A percentile compares a stretch with the other conserved stretches of the same genome.
Conservation (phyloP, 2,888 invertebrate species). For the Rotaria socialis region DNA sequence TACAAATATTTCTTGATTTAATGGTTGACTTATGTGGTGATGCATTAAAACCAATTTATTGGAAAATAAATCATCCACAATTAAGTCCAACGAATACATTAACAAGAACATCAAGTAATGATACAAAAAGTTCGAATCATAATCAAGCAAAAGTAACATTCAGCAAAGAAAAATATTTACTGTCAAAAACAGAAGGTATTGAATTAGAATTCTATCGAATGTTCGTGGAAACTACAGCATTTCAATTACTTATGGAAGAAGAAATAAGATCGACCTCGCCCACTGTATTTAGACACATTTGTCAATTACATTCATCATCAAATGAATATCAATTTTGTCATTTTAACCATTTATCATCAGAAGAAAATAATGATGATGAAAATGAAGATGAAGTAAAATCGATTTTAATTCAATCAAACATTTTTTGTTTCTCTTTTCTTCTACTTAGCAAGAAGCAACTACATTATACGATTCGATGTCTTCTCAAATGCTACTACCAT, state of each 20-base stretch:
- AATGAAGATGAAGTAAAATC: not conserved
- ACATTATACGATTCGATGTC: not conserved
- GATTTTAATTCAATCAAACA: no score
- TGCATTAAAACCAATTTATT: not conserved
- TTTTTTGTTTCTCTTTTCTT: not conserved
- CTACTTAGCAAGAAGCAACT: not conserved
- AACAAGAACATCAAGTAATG: not conserved
- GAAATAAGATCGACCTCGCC: not conserved
- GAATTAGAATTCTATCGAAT: not conserved
- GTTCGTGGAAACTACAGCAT: not conserved
- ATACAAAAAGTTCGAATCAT: not conserved
- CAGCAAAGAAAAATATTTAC: not conserved
- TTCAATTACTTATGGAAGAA: not conserved
- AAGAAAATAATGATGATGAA: not conserved
- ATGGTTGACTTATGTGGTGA: conserved; percentile 29
- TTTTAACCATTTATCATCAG: not conserved
- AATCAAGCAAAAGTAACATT: not conserved
- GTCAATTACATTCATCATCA: not conserved
- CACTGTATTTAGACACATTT: not conserved
- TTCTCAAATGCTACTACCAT: not conserved
- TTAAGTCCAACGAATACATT: not conserved
- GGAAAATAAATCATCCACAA: not conserved
- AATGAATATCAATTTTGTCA: not conserved
- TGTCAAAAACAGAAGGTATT: not conserved
- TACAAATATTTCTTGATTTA: not conserved